Conservation (phyloP, 1,140 invertebrate species). For the Frieseomelitta varia region DNA sequence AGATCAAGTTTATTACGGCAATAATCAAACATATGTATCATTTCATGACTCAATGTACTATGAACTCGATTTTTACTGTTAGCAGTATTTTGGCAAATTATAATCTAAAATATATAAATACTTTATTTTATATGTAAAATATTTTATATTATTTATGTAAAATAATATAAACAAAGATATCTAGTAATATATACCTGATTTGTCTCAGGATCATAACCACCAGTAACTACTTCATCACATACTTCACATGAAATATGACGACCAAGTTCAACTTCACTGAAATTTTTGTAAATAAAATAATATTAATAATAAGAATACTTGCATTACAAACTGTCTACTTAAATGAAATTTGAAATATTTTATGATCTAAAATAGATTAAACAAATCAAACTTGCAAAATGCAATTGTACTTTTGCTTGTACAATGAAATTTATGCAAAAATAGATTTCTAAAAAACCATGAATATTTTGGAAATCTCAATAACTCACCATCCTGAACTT, state of each 20-base stretch:
- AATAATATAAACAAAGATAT: background rate
- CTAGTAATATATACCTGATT: conserved; percentile 86
- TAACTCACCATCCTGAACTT: conserved; percentile 90
- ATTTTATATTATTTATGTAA: conserved; percentile 22
- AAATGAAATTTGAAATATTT: too few species aligned
- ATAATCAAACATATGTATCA: conserved; percentile 98
- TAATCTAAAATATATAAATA: conserved; percentile 85
- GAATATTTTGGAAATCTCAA: conserved; percentile 4
- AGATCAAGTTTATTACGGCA: conserved; percentile 95
- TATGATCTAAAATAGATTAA: too few species aligned
- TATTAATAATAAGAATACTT: conserved; percentile 7
- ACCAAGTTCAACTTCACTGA: conserved; percentile 89
- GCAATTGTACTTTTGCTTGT: too few species aligned
- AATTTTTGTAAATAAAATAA: conserved; percentile 39
- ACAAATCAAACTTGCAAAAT: too few species aligned
- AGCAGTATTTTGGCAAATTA: conserved; percentile 95
- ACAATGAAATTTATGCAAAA: too few species aligned
- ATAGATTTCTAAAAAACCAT: conserved; percentile 13
- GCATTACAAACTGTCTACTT: too few species aligned
- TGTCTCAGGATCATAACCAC: conserved; percentile 94
- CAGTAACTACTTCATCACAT: conserved; percentile 91
- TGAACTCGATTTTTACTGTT: conserved; percentile 86
- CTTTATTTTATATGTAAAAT: background rate
- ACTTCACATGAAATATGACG: conserved; percentile 96
- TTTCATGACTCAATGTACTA: conserved; percentile 93